Base-by-base conservation (phyloP, 2,113 vertebrate genomes). In the Ochotona curzoniae region DNA sequence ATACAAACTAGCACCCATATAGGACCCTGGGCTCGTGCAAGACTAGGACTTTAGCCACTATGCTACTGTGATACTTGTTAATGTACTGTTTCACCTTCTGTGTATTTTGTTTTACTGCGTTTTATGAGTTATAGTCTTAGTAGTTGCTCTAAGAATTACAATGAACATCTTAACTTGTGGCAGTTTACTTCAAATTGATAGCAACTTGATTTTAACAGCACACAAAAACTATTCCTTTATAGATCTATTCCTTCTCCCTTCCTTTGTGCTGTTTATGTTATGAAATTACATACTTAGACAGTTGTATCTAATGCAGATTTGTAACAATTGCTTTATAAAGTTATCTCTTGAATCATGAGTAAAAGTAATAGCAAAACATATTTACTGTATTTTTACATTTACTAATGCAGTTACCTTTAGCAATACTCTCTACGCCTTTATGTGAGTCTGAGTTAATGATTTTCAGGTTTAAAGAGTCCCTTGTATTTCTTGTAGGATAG, bases 121-220 rank as follows among this genome's bases (percentile, higher is more conserved):
- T 64, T 71, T 87, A 64, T 70, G 2, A 87, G 20, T 35, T 63
- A 12, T 44, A 28, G 30, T 83, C 12, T 73, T 84, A 64, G 54
- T 51, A 35, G 32, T 66, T 90, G 57, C 35, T 57, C 20, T 47
- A 57, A 54, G 74, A 30, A 87, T 93, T 83, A 60, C 10, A 82
- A 14, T 78, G 87, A 95, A 83, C 32, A 60, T 63, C 60, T 78
- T 91, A 64, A 86, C 25, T 38, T 78, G 18, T 18, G 70, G 83
- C 17, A 92, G 0, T 23, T 61, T 63, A 69, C 21, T 81, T 75
- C 35, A 81, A n/a, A 63, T 90, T 76, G n/a, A 30, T 75, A 89
- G 1, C 23, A 63, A 25, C 49, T 74, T 84, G 21, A 64, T 88
- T 84, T 79, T 44, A 82, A 44, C 26, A 69, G 26, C 75, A 17